These are phyloP conservation scores for Heliothis subflexa DNA, from an alignment of 1,140 invertebrate genomes.

Conservation along the genomic window DNA sequence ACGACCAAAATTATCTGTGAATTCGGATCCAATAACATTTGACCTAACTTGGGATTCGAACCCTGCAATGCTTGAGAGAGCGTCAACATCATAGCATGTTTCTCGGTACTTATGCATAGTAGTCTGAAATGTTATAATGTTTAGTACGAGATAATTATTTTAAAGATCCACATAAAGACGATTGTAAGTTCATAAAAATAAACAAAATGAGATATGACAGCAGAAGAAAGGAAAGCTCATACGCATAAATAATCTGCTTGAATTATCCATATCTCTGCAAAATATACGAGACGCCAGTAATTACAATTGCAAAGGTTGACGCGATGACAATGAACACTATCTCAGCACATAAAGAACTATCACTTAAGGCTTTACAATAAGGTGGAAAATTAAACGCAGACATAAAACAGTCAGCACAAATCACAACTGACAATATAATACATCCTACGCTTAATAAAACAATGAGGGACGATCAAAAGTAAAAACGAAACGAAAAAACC, in stretches of 20 bases:
- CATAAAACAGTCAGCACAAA: slow-evolving; percentile 49
- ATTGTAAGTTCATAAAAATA: background rate
- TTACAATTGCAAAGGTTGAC: slow-evolving; percentile 42
- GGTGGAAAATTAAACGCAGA: slow-evolving; percentile 51
- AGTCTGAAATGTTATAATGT: no score
- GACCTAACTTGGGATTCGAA: no score
- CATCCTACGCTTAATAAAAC: slow-evolving; percentile 61
- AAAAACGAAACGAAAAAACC: slow-evolving; percentile 55
- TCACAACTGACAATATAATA: slow-evolving; percentile 54
- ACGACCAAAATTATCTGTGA: no score
- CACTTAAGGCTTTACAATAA: slow-evolving; percentile 51
- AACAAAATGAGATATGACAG: background rate
- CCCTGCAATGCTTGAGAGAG: no score
- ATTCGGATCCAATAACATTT: no score
- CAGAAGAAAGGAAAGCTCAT: background rate
- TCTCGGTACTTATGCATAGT: no score
- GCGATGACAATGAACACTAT: slow-evolving; percentile 17
- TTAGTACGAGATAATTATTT: background rate
- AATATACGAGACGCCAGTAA: slow-evolving; percentile 18
- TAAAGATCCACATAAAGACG: background rate
- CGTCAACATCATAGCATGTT: no score
- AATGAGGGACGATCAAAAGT: slow-evolving; percentile 58
- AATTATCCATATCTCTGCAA: slow-evolving; percentile 15
- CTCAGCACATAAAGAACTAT: slow-evolving; percentile 39
- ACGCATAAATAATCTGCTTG: background rate